These are phyloP conservation scores for Alosa alosa DNA, from an alignment of 2,113 vertebrate species.

Conservation along the genomic window DNA sequence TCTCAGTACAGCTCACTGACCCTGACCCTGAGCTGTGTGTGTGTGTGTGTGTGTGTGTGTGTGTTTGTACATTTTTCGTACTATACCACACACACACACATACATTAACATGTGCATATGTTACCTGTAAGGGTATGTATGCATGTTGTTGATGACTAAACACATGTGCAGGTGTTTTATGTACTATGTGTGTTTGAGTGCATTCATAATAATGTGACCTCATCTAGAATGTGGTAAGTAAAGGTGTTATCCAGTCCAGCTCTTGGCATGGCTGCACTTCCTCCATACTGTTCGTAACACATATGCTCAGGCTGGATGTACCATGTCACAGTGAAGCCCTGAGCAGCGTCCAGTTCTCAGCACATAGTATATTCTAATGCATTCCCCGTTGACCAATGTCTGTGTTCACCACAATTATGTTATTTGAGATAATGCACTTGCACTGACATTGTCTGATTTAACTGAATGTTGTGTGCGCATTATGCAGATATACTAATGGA, in stretches of 20 bases:
- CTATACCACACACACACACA: too few species aligned
- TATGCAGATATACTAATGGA: not conserved
- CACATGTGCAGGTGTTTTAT: too few species aligned
- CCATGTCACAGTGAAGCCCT: not conserved
- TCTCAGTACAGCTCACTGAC: constrained; percentile 34
- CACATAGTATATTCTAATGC: not conserved
- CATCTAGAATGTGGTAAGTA: too few species aligned
- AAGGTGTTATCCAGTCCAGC: too few species aligned
- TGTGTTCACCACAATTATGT: not conserved
- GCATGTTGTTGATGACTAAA: too few species aligned
- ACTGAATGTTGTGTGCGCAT: not conserved
- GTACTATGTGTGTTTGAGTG: too few species aligned
- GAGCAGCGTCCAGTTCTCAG: not conserved
- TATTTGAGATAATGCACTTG: not conserved
- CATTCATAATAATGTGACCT: too few species aligned
- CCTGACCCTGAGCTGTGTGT: constrained; percentile 41
- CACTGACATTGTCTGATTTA: not conserved
- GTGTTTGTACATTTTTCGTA: not conserved
- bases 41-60: constrained; percentile 22
- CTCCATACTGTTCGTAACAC: too few species aligned
- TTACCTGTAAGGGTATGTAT: not conserved
- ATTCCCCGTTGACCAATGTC: not conserved
- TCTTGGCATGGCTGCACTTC: too few species aligned
- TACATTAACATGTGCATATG: not conserved
- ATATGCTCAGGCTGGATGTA: too few species aligned